Base-by-base conservation (phyloP, 1,140 invertebrate genomes). In the Cotesia chilonis region DNA sequence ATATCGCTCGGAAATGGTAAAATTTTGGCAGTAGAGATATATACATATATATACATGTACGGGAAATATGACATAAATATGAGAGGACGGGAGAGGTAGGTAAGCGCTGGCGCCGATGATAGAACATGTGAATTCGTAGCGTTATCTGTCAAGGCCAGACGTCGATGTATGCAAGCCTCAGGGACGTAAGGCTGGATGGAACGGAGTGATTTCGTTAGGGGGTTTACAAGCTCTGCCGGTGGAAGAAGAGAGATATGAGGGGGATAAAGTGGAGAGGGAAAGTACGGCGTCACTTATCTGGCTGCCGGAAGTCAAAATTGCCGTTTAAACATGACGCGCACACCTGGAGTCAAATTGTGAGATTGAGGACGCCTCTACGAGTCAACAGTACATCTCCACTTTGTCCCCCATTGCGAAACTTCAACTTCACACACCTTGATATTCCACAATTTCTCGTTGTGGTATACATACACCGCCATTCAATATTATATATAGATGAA, bases 111-210 rank as follows among this genome's bases (percentile, higher is more conserved):
- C 38, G 38, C 12, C 35, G 35, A 37, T 37, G 63, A n/a, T 65
- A 37, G 37, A 65, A 37, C 63, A 65, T 38, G 63, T 65, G 63
- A 65, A 65, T 65, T 65, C 35, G 63, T 65, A 37, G 36, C 63
- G 63, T 65, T 65, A 65, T 65, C 63, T 65, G 63, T 65, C 63
- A 65, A 65, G 63, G 63, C 63, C 63, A 65, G 63, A 65, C 63
- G 38, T 37, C 63, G 63, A 65, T 65, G 63, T 65, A 65, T 65
- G 63, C 63, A 65, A 20, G 37, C 63, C 63, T 36, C 63, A 36
- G 63, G 36, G 63, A 65, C 37, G 38, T 65, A 38, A 65, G 63
- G 35, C 14, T 65, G 20, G 36, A 12, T 36, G 7, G n/a, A 38
- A 38, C 35, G 63, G 63, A 14, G 63, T 65, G 38, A 65, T 65